Evolutionary conservation across 2,113 vertebrate genomes (phyloP).

Genomic region (Pituophis catenifer): DNA sequence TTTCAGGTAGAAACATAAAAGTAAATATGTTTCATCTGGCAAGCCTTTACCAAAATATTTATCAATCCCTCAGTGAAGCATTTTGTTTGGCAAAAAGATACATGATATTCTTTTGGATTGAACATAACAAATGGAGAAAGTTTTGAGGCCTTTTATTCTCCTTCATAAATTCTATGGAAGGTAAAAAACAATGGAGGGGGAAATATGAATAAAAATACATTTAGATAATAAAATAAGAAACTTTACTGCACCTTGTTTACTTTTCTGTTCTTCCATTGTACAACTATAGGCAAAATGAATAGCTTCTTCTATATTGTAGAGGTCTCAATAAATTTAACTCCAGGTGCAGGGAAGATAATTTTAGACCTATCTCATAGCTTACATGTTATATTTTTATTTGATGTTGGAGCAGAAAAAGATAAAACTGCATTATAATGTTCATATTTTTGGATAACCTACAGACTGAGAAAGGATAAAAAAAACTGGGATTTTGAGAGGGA

Average conservation of each 20-base stretch:
- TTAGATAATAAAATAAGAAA: conserved; percentile 13
- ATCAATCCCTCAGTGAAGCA: conserved; percentile 20
- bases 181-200: conserved; percentile 31
- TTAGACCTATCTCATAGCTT: not conserved
- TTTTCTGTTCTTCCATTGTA: conserved; percentile 25
- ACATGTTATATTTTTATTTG: conserved; percentile 28
- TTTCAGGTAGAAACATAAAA: conserved; percentile 56
- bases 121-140: not conserved
- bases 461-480: not conserved
- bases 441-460: conserved; percentile 25
- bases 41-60: conserved; percentile 27
- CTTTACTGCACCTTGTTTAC: conserved; percentile 13
- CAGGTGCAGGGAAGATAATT: conserved; percentile 34
- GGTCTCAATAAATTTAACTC: conserved; percentile 37
- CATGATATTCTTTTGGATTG: conserved; percentile 20
- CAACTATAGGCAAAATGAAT: conserved; percentile 26
- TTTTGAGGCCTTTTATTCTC: conserved; percentile 12
- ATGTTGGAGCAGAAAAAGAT: conserved; percentile 40
- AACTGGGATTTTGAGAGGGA: not conserved
- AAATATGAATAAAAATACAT: conserved; percentile 24
- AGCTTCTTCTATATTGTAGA: conserved; percentile 41
- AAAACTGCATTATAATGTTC: conserved; percentile 49
- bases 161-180: conserved; percentile 28
- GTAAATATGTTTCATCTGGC: conserved; percentile 19
- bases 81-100: conserved; percentile 15